Evolutionary conservation across 2,113 vertebrate genomes (phyloP).

Genomic region (Alouatta palliata): DNA sequence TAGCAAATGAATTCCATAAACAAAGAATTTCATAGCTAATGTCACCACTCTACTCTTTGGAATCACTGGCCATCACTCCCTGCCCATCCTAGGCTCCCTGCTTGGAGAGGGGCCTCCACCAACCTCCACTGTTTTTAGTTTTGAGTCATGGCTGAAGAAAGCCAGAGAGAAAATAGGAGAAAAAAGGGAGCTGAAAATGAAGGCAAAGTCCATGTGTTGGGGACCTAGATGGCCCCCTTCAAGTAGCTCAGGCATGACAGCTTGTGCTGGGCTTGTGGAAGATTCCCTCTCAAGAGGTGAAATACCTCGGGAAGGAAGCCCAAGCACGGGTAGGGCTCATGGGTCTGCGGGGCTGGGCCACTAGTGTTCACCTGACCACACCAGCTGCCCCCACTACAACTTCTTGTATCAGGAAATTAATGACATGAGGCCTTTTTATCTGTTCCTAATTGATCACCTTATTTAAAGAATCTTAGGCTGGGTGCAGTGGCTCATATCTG

Average conservation of each 20-base stretch:
- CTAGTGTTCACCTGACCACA: not conserved
- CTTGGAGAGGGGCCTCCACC: not conserved
- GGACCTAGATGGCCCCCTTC: slow-evolving; percentile 59
- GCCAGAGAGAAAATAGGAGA: slow-evolving; percentile 30
- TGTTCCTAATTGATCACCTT: not conserved
- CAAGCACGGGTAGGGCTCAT: not conserved
- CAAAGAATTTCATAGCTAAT: not conserved
- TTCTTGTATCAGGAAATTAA: not conserved
- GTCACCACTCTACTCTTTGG: not conserved
- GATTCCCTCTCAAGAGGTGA: not conserved
- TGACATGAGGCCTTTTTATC: not conserved
- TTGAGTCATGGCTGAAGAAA: not conserved
- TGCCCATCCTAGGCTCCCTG: not conserved
- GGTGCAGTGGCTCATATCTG: no score
- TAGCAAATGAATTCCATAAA: not conserved
- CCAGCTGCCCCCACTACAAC: not conserved
- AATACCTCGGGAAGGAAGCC: not conserved
- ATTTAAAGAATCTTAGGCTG: not conserved
- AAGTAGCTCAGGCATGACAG: slow-evolving; percentile 73
- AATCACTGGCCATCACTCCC: not conserved
- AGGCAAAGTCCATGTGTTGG: slow-evolving; percentile 31
- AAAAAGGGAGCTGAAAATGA: not conserved
- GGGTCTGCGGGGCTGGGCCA: not conserved
- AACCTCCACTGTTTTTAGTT: slow-evolving; percentile 16
- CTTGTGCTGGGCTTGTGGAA: slow-evolving; percentile 59